Base-by-base conservation (phyloP, 1,140 invertebrate genomes). In the Thereuonema tuberculata region DNA sequence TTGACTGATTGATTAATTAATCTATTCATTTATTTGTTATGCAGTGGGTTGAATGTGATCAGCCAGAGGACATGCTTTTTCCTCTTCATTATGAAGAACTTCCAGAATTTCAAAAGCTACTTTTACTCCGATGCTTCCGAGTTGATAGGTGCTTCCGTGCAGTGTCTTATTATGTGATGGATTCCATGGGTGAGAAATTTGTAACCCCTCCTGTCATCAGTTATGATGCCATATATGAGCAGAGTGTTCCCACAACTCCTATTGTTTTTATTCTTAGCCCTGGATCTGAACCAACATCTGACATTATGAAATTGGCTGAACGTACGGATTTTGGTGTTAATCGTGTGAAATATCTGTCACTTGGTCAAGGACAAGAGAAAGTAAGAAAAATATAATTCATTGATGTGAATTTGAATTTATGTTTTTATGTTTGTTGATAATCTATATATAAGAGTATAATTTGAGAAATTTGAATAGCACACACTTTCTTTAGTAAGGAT, bases 311-410 rank as follows among this genome's bases (percentile, higher is more conserved):
- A 73, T 69, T 93, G 23, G 88, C 86, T 0, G 86, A 90, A 52
- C 74, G 74, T 74, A 61, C 78, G 74, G 83, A 83, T 21, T 84
- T 81, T 66, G 82, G 82, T 1, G 81, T 80, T 48, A 82, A 81
- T 58, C 85, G 83, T 66, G 85, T 93, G 63, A 82, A 84, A 67
- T 86, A 87, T 68, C 75, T 93, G 12, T 93, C 89, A 0, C 78
- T 93, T 25, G 90, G 90, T 2, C 89, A 93, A 74, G 89, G 88
- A 0, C 90, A 93, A 74, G 89, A 93, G 69, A 80, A 81, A 69
- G 85, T 83, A 64, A 67, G n/a, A n/a, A n/a, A n/a, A n/a, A n/a
- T n/a, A n/a, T n/a, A n/a, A n/a, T n/a, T n/a, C n/a, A n/a, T n/a
- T n/a, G n/a, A n/a, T n/a, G n/a, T n/a, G n/a, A n/a, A n/a, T n/a